Conservation (phyloP, 2,888 invertebrate species). For the Empis stercorea region DNA sequence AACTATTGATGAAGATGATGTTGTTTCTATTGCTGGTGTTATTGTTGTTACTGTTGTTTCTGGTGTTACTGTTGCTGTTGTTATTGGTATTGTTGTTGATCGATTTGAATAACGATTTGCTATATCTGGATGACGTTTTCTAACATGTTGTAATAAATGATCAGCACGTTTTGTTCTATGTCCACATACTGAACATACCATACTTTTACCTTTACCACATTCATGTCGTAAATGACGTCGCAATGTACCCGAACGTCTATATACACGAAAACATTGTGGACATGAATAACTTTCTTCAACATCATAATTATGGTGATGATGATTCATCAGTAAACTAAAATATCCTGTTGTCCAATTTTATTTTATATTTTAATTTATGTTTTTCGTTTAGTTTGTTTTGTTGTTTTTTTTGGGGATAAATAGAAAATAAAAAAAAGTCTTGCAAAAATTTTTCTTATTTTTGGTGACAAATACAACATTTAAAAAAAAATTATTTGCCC, state of each 20-base stretch:
- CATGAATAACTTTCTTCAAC: slow-evolving; percentile 30
- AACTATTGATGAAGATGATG: neutral
- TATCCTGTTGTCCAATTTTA: no score
- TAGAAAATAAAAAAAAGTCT: no score
- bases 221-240: slow-evolving; percentile 41
- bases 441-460: no score
- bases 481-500: no score
- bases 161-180: slow-evolving; percentile 42
- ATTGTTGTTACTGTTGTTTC: neutral
- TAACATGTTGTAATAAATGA: slow-evolving; percentile 41
- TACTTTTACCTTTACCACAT: slow-evolving; percentile 40
- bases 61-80: neutral
- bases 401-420: no score
- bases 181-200: slow-evolving; percentile 41
- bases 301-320: neutral
- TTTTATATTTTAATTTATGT: no score
- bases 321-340: no score
- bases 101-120: slow-evolving; percentile 26
- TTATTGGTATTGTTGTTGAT: neutral
- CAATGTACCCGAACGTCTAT: slow-evolving; percentile 42
- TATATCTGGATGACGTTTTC: slow-evolving; percentile 37
- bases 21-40: neutral
- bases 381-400: no score
- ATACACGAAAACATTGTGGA: slow-evolving; percentile 40
- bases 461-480: no score